Evolutionary conservation across 2,113 vertebrate species (phyloP), one percentile per base, ranked within the genome.

Genomic region (Notothenia coriiceps): DNA sequence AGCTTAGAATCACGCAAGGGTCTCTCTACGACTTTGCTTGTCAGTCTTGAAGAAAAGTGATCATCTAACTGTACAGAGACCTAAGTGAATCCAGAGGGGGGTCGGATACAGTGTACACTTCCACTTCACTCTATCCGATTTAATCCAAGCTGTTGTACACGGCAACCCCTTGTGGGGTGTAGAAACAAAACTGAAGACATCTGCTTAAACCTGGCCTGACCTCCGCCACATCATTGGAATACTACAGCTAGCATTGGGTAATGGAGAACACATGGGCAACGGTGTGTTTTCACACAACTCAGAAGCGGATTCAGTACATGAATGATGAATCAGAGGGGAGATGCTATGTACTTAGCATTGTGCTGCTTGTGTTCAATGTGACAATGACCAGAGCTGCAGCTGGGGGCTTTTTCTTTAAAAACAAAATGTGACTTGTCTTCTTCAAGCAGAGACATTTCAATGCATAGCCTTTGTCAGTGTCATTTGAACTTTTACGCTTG

Each of bases 171-270:
- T 2, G 15, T 40, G 40, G 44, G 52, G 46, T 51, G 68, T 86
- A 72, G 59, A 69, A 79, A 81, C 14, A 68, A 84, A 92, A 90
- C 70, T 55, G 85, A 91, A 94, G 70, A 80, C 70, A 92, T 90
- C 73, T 91, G 86, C 44, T 82, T 56, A 90, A 90, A 79, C n/a
- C 80, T 80, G 50, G 59, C 75, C 66, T 56, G 61, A 78, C 52
- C 67, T 69, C 70, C 75, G 83, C 82, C 79, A 70, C 72, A 89
- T 86, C 84, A 74, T 33, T 87, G 69, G 84, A 90, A 89, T 70
- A 62, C 50, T 89, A 78, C 59, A 85, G 76, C 57, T 76, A 62
- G n/a, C 17, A 15, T 47, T 61, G 44, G 63, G 4, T 89, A 88
- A 90, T 85, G 68, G 57, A 80, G 77, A 86, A 44, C 83, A 88